A percentile compares a stretch with the other conserved stretches of the same genome.
phyloP scores from a whole-genome alignment of 1,140 invertebrate genomes.

The Drosophila jambulina region DNA sequence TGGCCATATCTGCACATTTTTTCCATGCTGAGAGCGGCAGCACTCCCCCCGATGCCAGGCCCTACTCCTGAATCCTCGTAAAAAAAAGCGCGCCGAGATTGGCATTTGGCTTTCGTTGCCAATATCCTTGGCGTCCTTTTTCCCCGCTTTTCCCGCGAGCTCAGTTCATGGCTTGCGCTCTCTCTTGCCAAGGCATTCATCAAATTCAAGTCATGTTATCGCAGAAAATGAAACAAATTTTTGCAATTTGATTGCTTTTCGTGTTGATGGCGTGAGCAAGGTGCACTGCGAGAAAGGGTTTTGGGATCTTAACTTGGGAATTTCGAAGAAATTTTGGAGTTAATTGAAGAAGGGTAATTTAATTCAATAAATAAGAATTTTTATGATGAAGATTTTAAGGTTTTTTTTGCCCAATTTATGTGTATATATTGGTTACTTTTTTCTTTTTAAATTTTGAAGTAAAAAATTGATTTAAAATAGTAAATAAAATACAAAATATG shows the following conservation, averaged over 20 bases:
- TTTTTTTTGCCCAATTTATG: too few species aligned
- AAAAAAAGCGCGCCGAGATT: constrained; percentile 79
- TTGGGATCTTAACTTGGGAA: neutral
- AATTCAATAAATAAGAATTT: neutral
- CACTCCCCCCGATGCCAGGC: neutral
- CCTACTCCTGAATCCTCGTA: constrained; percentile 43
- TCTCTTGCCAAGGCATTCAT: constrained; percentile 78
- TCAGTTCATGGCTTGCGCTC: constrained; percentile 35
- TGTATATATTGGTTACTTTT: too few species aligned
- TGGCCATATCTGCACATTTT: constrained; percentile 79
- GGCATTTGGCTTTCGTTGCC: constrained; percentile 80
- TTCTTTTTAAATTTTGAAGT: neutral
- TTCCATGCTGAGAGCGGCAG: constrained; percentile 30
- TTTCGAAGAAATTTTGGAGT: too few species aligned
- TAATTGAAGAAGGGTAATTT: neutral
- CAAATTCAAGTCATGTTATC: constrained; percentile 84
- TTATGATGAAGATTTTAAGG: too few species aligned
- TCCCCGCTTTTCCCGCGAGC: constrained; percentile 1
- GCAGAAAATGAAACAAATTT: constrained; percentile 84
- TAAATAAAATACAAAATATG: neutral
- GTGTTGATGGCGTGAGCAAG: constrained; percentile 68
- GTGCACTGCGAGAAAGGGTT: neutral
- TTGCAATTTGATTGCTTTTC: constrained; percentile 84
- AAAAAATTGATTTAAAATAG: neutral
- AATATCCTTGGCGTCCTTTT: constrained; percentile 69